phyloP scores from a whole-genome alignment of 2,797 vertebrate genomes.

The Sphenodon punctatus region DNA sequence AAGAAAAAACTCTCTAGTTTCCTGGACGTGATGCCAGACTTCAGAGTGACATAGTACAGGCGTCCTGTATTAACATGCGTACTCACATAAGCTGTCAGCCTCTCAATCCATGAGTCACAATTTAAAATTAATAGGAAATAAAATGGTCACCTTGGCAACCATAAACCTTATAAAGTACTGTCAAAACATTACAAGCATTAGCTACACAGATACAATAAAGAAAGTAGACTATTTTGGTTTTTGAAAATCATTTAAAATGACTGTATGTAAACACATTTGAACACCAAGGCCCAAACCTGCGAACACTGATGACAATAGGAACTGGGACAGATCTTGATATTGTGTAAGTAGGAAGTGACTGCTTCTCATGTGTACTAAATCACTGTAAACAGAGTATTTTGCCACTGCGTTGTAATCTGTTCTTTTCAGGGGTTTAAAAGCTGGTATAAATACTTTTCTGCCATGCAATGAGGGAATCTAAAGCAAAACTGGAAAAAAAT shows the following conservation, averaged over 20 bases:
- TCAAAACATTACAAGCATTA: conserved; percentile 23
- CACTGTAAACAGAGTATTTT: background rate
- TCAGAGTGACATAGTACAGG: background rate
- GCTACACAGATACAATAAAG: conserved; percentile 9
- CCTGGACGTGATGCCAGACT: background rate
- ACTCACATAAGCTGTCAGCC: background rate
- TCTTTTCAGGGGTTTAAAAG: background rate
- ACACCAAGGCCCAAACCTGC: conserved; percentile 27
- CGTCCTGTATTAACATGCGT: background rate
- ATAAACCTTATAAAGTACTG: background rate
- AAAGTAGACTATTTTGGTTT: conserved; percentile 17
- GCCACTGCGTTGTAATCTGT: background rate
- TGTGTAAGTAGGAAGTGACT: background rate
- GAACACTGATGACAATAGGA: conserved; percentile 14
- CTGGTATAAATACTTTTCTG: background rate
- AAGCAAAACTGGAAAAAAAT: background rate
- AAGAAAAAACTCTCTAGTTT: background rate
- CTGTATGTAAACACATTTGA: background rate
- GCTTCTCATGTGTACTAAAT: background rate
- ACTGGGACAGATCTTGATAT: background rate
- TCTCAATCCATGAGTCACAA: conserved; percentile 1
- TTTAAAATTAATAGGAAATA: conserved; percentile 1
- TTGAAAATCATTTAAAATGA: conserved; percentile 16
- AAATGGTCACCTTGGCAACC: conserved; percentile 14
- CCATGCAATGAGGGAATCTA: background rate